Base-by-base conservation (phyloP, 2,113 vertebrate genomes). In the Xiphias gladius region DNA sequence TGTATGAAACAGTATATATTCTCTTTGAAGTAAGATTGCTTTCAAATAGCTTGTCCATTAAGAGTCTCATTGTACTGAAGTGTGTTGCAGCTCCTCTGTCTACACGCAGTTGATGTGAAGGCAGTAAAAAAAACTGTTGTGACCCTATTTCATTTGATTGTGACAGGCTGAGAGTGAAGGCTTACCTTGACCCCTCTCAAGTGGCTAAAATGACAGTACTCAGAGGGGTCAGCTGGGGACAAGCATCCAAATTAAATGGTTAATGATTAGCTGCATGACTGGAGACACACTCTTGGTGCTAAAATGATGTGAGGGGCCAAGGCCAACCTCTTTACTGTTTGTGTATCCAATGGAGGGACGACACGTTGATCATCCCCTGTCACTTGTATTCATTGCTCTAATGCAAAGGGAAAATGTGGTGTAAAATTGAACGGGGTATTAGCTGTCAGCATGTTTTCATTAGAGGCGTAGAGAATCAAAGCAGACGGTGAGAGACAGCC, bases 371-470 rank as follows among this genome's bases (percentile, higher is more conserved):
- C 19, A 26, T 66, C 85, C 82, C 48, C 54, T 85, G 83, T 90
- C 88, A 88, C 86, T 87, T 79, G 84, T 88, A 65, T 94, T 90
- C 82, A 87, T 85, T 87, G 72, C 84, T 68, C 63, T 65, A 58
- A 89, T 75, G 75, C 78, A 55, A 81, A 89, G 66, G 86, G 55
- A 85, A 86, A 85, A 80, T 50, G 84, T 68, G 80, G 82, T 85
- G 77, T 85, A 88, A 85, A 90, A 89, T 86, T 88, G 68, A 87
- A 86, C 14, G 55, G 62, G 74, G 72, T 87, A 89, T 93, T 92
- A 88, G 89, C 93, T 92, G 90, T 94, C 90, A 86, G 78, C 90
- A 14, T 83, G 89, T 89, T 93, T 92, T 94, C 88, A 88, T 93
- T 93, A 90, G 86, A 85, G 50, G 78, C 79, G n/a, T 50, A 82